A percentile compares a stretch with the other conserved stretches of the same genome.
These are phyloP conservation scores for Otus scops DNA, from an alignment of 2,797 vertebrate genomes.

Conservation along the genomic window DNA sequence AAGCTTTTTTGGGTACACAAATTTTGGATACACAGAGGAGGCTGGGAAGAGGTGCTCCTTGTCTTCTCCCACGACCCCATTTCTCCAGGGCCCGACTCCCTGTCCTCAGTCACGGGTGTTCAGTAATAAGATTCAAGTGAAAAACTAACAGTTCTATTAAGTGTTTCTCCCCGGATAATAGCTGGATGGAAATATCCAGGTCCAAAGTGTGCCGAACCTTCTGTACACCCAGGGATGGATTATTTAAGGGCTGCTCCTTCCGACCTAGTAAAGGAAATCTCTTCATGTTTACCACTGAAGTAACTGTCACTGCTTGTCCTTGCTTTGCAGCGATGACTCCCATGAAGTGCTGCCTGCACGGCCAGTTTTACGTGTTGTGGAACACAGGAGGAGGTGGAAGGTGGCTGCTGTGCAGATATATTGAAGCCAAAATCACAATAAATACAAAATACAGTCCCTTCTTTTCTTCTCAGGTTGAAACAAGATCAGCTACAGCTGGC, in stretches of 20 bases:
- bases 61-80: not conserved
- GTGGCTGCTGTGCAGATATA: not conserved
- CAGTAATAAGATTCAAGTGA: not conserved
- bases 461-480: not conserved
- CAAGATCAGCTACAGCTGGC: not conserved
- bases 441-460: not conserved
- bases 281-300: not conserved
- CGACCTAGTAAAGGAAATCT: not conserved
- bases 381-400: not conserved
- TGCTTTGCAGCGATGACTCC: fast-evolving
- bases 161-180: not conserved
- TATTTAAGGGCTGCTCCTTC: not conserved
- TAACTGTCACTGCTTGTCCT: not conserved
- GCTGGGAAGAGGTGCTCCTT: not conserved
- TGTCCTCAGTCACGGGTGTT: not conserved
- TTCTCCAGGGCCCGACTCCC: not conserved
- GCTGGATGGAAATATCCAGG: not conserved
- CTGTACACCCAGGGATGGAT: not conserved
- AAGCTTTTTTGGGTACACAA: not conserved
- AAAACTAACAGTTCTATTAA: not conserved
- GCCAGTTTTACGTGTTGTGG: not conserved
- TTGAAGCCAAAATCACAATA: not conserved
- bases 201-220: not conserved
- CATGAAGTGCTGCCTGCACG: not conserved
- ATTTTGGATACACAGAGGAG: not conserved